Evolutionary conservation across 2,797 vertebrate genomes (phyloP).

Genomic region (Falco concolor): DNA sequence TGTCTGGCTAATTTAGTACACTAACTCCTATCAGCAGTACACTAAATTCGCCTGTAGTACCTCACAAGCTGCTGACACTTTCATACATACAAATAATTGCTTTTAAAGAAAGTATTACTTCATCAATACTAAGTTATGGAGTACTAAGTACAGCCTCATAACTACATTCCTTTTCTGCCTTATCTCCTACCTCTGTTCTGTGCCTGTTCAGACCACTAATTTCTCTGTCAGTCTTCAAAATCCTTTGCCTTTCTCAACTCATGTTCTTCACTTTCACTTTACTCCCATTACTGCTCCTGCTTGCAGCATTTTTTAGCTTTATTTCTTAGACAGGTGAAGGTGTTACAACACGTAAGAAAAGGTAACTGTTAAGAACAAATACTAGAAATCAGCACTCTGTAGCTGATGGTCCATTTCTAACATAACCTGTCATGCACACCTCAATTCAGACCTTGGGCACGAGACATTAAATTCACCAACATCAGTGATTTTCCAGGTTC

Average conservation of each 20-base stretch:
- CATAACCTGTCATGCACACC: background rate
- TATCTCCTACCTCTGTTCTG: background rate
- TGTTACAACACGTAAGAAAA: background rate
- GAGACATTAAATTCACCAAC: background rate
- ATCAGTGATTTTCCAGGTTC: background rate
- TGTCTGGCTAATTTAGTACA: background rate
- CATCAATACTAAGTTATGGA: constrained; percentile 17
- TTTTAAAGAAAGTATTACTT: constrained; percentile 35
- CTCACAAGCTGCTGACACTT: constrained; percentile 9
- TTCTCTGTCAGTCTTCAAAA: background rate
- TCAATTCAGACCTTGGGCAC: background rate
- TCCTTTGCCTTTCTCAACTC: background rate
- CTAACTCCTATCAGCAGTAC: constrained; percentile 2
- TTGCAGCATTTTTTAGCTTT: background rate
- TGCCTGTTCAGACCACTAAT: background rate
- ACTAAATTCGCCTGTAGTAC: background rate
- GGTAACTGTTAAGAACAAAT: background rate
- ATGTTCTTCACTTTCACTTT: background rate
- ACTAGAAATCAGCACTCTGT: background rate
- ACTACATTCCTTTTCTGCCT: background rate
- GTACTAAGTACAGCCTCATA: background rate
- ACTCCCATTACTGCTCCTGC: background rate
- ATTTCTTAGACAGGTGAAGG: background rate
- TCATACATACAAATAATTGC: constrained; percentile 21
- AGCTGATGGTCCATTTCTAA: background rate